These are phyloP conservation scores for Lampropteryx suffumata DNA, from an alignment of 2,888 invertebrate species.

Conservation along the genomic window DNA sequence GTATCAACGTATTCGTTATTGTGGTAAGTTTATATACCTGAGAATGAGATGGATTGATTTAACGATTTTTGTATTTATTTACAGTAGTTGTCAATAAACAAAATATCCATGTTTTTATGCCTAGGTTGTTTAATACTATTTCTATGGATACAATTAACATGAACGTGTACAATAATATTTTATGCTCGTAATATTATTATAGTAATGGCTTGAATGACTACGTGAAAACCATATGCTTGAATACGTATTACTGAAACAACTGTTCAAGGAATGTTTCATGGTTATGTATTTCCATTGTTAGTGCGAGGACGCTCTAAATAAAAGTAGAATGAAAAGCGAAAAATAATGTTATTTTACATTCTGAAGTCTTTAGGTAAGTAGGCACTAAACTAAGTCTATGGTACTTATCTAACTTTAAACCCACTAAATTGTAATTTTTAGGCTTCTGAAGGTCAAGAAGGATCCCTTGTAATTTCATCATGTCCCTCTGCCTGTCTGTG, in stretches of 20 bases:
- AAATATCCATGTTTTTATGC: too few species aligned
- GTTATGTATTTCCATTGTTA: slow-evolving; percentile 9
- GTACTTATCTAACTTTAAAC: too few species aligned
- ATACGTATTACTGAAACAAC: slow-evolving; percentile 17
- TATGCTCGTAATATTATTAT: not conserved
- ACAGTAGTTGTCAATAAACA: too few species aligned
- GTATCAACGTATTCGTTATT: not conserved
- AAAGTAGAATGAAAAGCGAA: not conserved
- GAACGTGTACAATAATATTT: not conserved
- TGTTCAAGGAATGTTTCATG: slow-evolving; percentile 6
- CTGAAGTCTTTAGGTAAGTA: not conserved
- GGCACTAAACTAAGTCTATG: too few species aligned
- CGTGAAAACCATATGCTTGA: slow-evolving; percentile 13
- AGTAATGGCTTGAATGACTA: not conserved
- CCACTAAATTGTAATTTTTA: too few species aligned
- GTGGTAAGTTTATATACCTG: slow-evolving; percentile 1
- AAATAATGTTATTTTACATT: not conserved
- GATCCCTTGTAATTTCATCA: too few species aligned
- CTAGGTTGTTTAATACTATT: not conserved
- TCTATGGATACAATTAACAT: not conserved
- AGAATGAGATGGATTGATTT: not conserved
- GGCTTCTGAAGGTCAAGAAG: too few species aligned
- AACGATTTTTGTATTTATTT: not conserved
- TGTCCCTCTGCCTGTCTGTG: too few species aligned
- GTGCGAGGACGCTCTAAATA: not conserved